Base-by-base conservation (phyloP, 2,888 invertebrate genomes). In the Cephus runcator region DNA sequence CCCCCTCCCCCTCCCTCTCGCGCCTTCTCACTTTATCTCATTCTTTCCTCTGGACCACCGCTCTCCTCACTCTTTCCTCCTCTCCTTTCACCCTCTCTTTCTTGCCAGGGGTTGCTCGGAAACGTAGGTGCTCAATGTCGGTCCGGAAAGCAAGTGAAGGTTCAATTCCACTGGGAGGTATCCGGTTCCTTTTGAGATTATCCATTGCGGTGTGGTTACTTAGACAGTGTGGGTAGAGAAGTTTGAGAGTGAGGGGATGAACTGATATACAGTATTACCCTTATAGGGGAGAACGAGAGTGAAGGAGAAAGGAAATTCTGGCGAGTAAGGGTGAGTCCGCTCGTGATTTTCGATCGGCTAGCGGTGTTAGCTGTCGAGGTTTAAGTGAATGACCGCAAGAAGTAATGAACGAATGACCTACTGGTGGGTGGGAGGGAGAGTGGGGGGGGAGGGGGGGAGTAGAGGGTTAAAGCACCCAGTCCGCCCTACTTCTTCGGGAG, bases 1-100 rank as follows among this genome's bases (percentile, higher is more conserved):
- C 33, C 36, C 69, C 73, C 34, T 68, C 35, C 75, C 77, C 69
- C 69, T 30, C 75, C 40, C 15, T 74, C 34, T 12, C 69, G n/a
- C 74, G 31, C 75, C 69, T 77, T 35, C 75, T 77, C 35, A 69
- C 73, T 76, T 69, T 75, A 69, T 40, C 30, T 75, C 79, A 75
- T 76, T 36, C 77, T 82, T 82, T 80, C 75, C 77, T 78, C 75
- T 69, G 82, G 73, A 76, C 79, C 75, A 77, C 80, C 79, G 80
- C 78, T 75, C 77, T 73, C 71, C 68, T 15, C 36, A 78, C 78
- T 80, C 78, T 80, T 76, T 78, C 69, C 75, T 69, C 68, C 77
- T 76, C 35, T 75, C 71, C 73, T 75, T 77, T 81, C 76, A 56
- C 75, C 34, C 74, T 71, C 76, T 73, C 76, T 74, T 75, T 78